phyloP scores from a whole-genome alignment of 1,140 invertebrate species.

The Brachionus angularis region DNA sequence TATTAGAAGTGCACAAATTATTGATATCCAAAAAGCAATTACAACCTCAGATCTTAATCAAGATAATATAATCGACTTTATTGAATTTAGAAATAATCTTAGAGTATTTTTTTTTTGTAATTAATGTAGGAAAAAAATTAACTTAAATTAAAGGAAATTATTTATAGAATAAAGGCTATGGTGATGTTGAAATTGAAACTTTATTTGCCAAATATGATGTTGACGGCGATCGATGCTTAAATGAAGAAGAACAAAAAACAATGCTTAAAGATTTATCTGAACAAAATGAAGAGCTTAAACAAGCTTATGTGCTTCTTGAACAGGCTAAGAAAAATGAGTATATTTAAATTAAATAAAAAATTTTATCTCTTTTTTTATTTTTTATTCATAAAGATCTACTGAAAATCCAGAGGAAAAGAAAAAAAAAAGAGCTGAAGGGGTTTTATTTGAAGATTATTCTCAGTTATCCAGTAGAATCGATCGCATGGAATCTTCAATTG shows the following conservation, averaged over 20 bases:
- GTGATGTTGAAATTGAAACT: slow-evolving; percentile 68
- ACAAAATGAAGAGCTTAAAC: slow-evolving; percentile 34
- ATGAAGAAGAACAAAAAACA: slow-evolving; percentile 58
- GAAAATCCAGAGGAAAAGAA: not conserved
- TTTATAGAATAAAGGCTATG: slow-evolving; percentile 60
- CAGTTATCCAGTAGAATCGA: slow-evolving; percentile 57
- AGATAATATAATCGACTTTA: slow-evolving; percentile 36
- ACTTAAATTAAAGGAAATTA: too few species aligned
- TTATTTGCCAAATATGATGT: slow-evolving; percentile 66
- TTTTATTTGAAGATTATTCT: slow-evolving; percentile 47
- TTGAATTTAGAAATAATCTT: slow-evolving; percentile 35
- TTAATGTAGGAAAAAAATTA: not conserved
- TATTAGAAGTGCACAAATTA: slow-evolving; percentile 53
- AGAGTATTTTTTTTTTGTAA: slow-evolving; percentile 16
- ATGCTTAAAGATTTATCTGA: slow-evolving; percentile 30
- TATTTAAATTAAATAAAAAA: not conserved
- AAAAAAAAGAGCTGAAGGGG: slow-evolving; percentile 6
- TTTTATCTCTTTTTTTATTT: not conserved
- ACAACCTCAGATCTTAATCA: slow-evolving; percentile 46
- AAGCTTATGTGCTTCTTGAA: slow-evolving; percentile 13
- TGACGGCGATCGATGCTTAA: slow-evolving; percentile 61
- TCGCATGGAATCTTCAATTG: slow-evolving; percentile 58
- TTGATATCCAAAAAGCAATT: slow-evolving; percentile 59
- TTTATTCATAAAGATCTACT: too few species aligned
- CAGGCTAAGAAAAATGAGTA: not conserved